Conservation (phyloP, 64 coral and sea anemone genomes). For the Stichodactyla mertensii region DNA sequence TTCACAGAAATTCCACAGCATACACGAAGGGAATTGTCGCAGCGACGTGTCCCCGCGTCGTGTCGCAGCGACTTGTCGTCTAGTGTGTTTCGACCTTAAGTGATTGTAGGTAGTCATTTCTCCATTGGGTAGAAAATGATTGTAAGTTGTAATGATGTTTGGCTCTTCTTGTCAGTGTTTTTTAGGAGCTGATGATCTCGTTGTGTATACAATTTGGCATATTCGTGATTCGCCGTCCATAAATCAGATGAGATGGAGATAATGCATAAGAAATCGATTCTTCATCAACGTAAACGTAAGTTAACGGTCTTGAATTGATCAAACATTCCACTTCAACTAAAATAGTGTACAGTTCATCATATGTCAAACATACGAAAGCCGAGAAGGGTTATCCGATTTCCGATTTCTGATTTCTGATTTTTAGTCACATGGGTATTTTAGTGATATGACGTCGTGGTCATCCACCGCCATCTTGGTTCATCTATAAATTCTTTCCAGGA, state of each 20-base stretch:
- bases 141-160: conserved; percentile 34
- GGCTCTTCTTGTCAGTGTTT: conserved; percentile 31
- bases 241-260: conserved; percentile 47
- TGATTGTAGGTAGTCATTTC: conserved; percentile 37
- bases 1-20: too few relatives aligned
- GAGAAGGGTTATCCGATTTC: too few relatives aligned
- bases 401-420: too few relatives aligned
- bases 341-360: conserved; percentile 33
- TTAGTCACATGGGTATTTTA: too few relatives aligned
- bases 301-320: conserved; percentile 53
- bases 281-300: conserved; percentile 52
- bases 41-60: too few relatives aligned
- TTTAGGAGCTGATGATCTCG: conserved; percentile 43
- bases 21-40: too few relatives aligned
- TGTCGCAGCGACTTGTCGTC: too few relatives aligned
- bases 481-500: too few relatives aligned
- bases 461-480: too few relatives aligned
- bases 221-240: conserved; percentile 21
- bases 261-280: conserved; percentile 39
- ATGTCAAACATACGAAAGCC: conserved; percentile 1
- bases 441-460: too few relatives aligned
- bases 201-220: conserved; percentile 21
- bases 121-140: conserved; percentile 40
- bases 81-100: too few relatives aligned
- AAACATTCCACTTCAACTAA: conserved; percentile 46